Evolutionary conservation across 2,797 vertebrate genomes (phyloP).

Genomic region (Bufotes viridis): DNA sequence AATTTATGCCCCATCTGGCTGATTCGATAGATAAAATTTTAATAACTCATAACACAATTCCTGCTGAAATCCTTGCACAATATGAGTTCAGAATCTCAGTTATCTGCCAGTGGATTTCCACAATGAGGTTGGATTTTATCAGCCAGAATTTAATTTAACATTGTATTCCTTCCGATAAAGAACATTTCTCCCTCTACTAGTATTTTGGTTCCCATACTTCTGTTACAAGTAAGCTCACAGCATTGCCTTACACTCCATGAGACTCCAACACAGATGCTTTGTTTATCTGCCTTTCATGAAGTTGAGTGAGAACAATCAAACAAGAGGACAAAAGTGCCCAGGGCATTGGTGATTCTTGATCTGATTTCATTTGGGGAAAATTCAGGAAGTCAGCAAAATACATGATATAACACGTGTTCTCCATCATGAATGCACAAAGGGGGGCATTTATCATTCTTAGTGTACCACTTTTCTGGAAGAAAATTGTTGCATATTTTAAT

Average conservation of each 20-base stretch:
- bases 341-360: conserved; percentile 65
- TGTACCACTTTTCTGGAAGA: no score
- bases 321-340: conserved; percentile 62
- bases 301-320: conserved; percentile 62
- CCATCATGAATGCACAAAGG: conserved; percentile 52
- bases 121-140: no score
- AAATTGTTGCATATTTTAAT: no score
- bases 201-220: conserved; percentile 63
- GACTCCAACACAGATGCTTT: conserved; percentile 64
- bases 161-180: conserved; percentile 31
- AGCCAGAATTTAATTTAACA: not conserved
- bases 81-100: no score
- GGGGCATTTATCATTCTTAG: no score
- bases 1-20: no score
- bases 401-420: conserved; percentile 63
- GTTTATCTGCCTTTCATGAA: conserved; percentile 62
- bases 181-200: conserved; percentile 36
- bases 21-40: no score
- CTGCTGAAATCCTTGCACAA: no score
- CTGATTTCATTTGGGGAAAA: conserved; percentile 65
- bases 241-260: conserved; percentile 63
- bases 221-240: conserved; percentile 62
- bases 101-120: no score
- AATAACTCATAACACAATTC: no score
- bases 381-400: conserved; percentile 63